A percentile compares a stretch with the other conserved stretches of the same genome.
Evolutionary conservation across 2,888 invertebrate species (phyloP).

Genomic region (Apeira syringaria): DNA sequence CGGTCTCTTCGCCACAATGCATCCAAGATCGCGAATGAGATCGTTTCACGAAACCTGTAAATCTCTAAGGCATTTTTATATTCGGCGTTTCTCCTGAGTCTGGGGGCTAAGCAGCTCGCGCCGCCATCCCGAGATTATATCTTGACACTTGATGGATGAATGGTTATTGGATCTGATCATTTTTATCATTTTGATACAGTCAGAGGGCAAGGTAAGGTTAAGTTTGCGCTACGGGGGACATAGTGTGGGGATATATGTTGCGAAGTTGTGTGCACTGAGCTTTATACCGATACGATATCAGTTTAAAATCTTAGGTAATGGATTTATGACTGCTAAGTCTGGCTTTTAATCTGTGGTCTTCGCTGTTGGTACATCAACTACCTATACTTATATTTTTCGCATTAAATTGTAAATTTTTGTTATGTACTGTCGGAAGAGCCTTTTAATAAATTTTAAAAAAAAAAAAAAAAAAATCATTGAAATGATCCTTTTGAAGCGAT

Average conservation of each 20-base stretch:
- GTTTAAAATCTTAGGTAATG: constrained; percentile 24
- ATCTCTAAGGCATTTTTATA: constrained; percentile 81
- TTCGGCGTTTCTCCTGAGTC: constrained; percentile 66
- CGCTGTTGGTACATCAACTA: too few relatives aligned
- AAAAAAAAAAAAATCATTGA: too few relatives aligned
- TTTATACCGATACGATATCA: constrained; percentile 16
- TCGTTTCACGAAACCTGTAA: constrained; percentile 74
- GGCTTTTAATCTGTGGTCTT: too few relatives aligned
- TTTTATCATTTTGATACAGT: constrained; percentile 85
- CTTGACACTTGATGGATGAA: constrained; percentile 91
- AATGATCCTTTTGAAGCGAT: too few relatives aligned
- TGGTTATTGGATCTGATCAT: constrained; percentile 90
- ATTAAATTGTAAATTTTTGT: too few relatives aligned
- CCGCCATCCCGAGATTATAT: constrained; percentile 85
- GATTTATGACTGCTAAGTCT: constrained; percentile 23
- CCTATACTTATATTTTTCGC: too few relatives aligned
- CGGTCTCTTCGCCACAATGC: constrained; percentile 48
- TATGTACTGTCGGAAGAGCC: too few relatives aligned
- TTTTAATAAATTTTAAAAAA: too few relatives aligned
- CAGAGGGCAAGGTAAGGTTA: constrained; percentile 65
- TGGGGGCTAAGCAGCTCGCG: constrained; percentile 75
- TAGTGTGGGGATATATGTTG: constrained; percentile 40
- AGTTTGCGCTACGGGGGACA: constrained; percentile 48
- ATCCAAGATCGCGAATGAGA: constrained; percentile 71
- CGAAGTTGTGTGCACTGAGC: constrained; percentile 28